phyloP scores from a whole-genome alignment of 2,113 vertebrate genomes.

The Atractosteus spatula region DNA sequence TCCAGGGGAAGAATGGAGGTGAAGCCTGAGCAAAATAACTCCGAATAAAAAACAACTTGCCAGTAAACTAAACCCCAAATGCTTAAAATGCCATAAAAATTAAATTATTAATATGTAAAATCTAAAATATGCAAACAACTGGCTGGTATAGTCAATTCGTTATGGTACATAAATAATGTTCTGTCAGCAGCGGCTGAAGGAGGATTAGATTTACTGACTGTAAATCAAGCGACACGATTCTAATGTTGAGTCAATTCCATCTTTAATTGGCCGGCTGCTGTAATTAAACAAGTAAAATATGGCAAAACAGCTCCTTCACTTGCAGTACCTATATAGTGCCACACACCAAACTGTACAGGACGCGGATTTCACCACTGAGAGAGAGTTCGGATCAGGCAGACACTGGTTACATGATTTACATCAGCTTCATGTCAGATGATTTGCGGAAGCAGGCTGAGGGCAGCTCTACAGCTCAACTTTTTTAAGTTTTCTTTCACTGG shows the following conservation, averaged over 20 bases:
- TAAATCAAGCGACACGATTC: background rate
- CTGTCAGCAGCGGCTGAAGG: constrained; percentile 42
- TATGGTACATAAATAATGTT: constrained; percentile 40
- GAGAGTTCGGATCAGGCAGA: background rate
- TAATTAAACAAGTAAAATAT: background rate
- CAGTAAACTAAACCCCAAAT: background rate
- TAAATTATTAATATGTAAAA: background rate
- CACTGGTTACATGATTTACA: too few species aligned
- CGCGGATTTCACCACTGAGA: background rate
- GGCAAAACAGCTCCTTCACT: background rate
- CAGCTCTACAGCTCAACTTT: too few species aligned
- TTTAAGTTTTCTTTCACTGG: too few species aligned
- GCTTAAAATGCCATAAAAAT: background rate
- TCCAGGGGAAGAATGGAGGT: too few species aligned
- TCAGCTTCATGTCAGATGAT: too few species aligned
- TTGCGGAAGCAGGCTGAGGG: too few species aligned
- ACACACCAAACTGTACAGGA: background rate
- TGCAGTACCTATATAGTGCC: background rate
- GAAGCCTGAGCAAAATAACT: too few species aligned
- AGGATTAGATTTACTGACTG: background rate
- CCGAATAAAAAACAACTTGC: too few species aligned
- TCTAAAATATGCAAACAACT: constrained; percentile 1
- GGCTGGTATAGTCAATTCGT: constrained; percentile 41
- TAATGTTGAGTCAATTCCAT: constrained; percentile 3
- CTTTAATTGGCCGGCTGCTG: background rate